Conservation (phyloP, 2,888 invertebrate species). For the Eupithecia insigniata region DNA sequence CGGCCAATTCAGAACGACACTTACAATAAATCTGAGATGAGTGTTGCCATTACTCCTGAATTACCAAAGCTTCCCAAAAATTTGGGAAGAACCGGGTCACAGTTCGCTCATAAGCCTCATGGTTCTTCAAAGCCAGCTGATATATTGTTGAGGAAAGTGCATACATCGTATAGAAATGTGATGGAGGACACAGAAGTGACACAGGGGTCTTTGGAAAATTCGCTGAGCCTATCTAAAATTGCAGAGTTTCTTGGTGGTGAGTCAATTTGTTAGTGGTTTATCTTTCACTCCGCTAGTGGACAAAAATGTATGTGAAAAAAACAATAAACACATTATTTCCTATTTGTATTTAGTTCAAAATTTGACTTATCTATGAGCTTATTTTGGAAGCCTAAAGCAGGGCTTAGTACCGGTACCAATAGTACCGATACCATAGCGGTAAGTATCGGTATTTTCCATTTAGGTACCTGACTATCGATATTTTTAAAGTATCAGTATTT, state of each 20-base stretch:
- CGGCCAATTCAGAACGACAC: conserved; percentile 27
- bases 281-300: not conserved
- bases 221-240: conserved; percentile 75
- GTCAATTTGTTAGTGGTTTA: not conserved
- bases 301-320: not conserved
- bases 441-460: too few species aligned
- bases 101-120: conserved; percentile 24
- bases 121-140: conserved; percentile 55
- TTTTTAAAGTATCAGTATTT: too few species aligned
- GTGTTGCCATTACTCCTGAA: conserved; percentile 15
- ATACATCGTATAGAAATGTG: conserved; percentile 55
- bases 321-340: not conserved
- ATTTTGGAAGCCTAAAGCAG: too few species aligned
- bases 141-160: conserved; percentile 61
- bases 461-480: too few species aligned
- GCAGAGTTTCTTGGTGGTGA: conserved; percentile 72
- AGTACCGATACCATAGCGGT: too few species aligned
- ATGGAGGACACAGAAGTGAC: conserved; percentile 68
- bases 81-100: conserved; percentile 40
- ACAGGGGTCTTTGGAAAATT: conserved; percentile 58
- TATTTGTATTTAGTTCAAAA: too few species aligned
- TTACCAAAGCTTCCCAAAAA: conserved; percentile 38
- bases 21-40: conserved; percentile 22
- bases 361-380: too few species aligned
- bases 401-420: too few species aligned